These are phyloP conservation scores for Molossus molossus DNA, from an alignment of 2,797 vertebrate species.

Conservation along the genomic window DNA sequence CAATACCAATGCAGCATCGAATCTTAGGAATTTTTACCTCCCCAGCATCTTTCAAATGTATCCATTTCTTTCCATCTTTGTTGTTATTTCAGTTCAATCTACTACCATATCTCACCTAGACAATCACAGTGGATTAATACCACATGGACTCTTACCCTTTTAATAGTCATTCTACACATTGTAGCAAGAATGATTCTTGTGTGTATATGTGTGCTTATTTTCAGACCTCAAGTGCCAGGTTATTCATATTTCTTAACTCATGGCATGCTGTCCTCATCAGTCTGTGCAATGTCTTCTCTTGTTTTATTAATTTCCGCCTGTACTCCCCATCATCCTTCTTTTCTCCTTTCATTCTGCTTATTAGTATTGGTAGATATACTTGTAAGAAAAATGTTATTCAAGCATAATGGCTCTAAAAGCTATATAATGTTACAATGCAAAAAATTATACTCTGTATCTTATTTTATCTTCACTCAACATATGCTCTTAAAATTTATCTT, in stretches of 20 bases:
- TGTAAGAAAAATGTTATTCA: conserved; percentile 24
- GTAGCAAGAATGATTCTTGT: neutral
- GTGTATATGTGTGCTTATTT: neutral
- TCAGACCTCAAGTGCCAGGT: neutral
- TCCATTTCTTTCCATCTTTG: neutral
- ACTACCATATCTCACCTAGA: neutral
- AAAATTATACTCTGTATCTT: neutral
- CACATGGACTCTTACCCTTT: neutral
- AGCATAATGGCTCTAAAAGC: neutral
- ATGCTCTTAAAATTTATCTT: neutral
- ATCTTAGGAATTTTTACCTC: neutral
- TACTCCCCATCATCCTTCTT: neutral
- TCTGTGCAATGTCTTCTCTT: neutral
- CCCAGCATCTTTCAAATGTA: neutral
- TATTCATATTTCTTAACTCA: neutral
- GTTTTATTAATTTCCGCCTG: neutral
- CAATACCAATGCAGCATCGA: neutral
- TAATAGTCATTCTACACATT: neutral
- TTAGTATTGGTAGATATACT: neutral
- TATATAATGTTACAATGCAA: neutral
- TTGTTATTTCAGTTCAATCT: neutral
- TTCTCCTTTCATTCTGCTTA: neutral
- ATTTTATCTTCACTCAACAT: neutral
- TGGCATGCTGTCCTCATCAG: neutral
- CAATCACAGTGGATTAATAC: neutral